phyloP scores from a whole-genome alignment of 2,888 invertebrate species.

The Hirtodrosophila duncani region DNA sequence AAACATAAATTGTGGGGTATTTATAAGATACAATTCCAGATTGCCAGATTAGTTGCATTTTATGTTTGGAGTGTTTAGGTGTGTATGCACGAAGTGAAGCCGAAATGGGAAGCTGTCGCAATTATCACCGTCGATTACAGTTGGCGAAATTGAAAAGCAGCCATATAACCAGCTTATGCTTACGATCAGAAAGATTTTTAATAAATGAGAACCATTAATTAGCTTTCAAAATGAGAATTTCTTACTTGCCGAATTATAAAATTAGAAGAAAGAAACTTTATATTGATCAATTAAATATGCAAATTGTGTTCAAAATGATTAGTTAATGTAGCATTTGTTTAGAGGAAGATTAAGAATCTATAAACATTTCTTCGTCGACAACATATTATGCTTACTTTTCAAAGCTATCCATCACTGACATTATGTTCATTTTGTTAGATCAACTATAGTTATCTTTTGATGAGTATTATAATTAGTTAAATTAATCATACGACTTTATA shows the following conservation, averaged over 20 bases:
- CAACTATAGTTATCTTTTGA: too few relatives aligned
- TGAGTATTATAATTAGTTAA: too few relatives aligned
- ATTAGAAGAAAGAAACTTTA: slow-evolving; percentile 2
- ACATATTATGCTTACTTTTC: too few relatives aligned
- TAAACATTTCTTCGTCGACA: too few relatives aligned
- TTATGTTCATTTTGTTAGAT: too few relatives aligned
- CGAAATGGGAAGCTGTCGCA: too few relatives aligned
- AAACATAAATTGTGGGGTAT: slow-evolving; percentile 65
- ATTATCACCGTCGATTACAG: slow-evolving; percentile 18
- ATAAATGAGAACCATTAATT: slow-evolving; percentile 34
- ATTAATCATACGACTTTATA: too few relatives aligned
- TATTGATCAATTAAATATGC: slow-evolving; percentile 46
- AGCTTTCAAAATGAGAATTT: slow-evolving; percentile 31
- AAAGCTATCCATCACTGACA: too few relatives aligned
- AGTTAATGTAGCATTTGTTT: slow-evolving; percentile 2
- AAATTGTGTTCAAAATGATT: slow-evolving; percentile 26
- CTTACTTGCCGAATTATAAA: slow-evolving; percentile 40
- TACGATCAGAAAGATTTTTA: slow-evolving; percentile 7
- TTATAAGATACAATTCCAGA: slow-evolving; percentile 63
- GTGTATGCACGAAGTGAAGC: too few relatives aligned
- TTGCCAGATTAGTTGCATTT: slow-evolving; percentile 47
- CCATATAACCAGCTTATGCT: slow-evolving; percentile 26
- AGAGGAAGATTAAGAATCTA: too few relatives aligned
- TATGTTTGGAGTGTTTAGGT: too few relatives aligned
- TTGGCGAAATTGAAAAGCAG: slow-evolving; percentile 62